Conservation (phyloP, 2,113 vertebrate species). For the Nyctereutes procyonoides region DNA sequence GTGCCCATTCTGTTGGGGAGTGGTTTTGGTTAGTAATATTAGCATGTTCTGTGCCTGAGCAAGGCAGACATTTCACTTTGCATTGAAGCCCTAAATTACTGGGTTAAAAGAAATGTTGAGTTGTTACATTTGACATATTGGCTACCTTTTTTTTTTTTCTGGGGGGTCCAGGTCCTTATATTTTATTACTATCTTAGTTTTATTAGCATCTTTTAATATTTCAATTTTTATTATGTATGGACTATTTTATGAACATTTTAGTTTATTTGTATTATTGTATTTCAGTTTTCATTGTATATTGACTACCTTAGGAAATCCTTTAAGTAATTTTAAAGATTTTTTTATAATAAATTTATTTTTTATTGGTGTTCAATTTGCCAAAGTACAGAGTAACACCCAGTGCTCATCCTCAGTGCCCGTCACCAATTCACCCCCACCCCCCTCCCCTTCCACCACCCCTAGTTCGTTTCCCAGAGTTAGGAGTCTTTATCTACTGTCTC, state of each 20-base stretch:
- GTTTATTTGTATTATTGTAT: neutral
- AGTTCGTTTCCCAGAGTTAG: no score
- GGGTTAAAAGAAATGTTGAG: conserved; percentile 47
- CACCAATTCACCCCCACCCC: no score
- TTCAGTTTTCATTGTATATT: conserved; percentile 40
- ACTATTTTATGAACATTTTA: conserved; percentile 25
- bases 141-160: conserved; percentile 33
- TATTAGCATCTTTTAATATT: conserved; percentile 58
- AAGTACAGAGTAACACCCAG: no score
- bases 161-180: neutral
- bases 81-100: conserved; percentile 29
- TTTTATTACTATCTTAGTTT: conserved; percentile 54
- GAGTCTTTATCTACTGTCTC: no score
- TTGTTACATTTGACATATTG: conserved; percentile 33
- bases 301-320: conserved; percentile 5
- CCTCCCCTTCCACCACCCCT: no score
- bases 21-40: conserved; percentile 38
- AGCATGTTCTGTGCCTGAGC: neutral
- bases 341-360: no score
- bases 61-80: neutral
- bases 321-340: conserved; percentile 47
- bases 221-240: neutral
- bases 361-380: no score
- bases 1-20: neutral
- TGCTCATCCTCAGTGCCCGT: no score